These are phyloP conservation scores for Trilocha varians DNA, from an alignment of 2,888 invertebrate genomes.

Conservation along the genomic window DNA sequence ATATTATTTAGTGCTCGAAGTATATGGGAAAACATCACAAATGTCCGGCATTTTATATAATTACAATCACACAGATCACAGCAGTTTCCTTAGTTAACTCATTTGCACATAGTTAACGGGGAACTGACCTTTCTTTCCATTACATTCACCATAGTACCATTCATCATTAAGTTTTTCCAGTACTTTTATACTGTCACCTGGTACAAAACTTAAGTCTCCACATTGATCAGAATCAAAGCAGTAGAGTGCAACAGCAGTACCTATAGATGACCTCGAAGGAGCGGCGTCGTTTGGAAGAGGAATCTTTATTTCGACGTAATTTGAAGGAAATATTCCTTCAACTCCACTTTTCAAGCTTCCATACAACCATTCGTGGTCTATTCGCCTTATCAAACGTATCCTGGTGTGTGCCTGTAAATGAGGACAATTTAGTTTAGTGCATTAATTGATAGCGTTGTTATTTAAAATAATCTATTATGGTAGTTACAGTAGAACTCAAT, in stretches of 20 bases:
- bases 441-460: not conserved
- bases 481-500: too few species aligned
- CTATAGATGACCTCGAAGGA: conserved; percentile 23
- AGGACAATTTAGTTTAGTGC: too few species aligned
- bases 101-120: conserved; percentile 83
- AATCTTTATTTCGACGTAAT: conserved; percentile 83
- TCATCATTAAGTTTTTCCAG: conserved; percentile 80
- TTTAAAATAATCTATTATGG: too few species aligned
- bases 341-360: conserved; percentile 78
- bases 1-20: too few species aligned
- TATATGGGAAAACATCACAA: not conserved
- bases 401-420: conserved; percentile 78
- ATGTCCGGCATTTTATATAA: conserved; percentile 14
- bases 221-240: conserved; percentile 77
- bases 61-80: conserved; percentile 13
- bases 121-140: conserved; percentile 81
- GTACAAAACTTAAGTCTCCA: conserved; percentile 47
- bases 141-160: conserved; percentile 84
- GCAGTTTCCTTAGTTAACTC: conserved; percentile 25
- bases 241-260: conserved; percentile 78
- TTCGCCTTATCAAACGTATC: conserved; percentile 78
- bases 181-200: conserved; percentile 72
- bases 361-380: conserved; percentile 86
- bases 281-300: conserved; percentile 69
- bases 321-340: conserved; percentile 87